Conservation (phyloP, 2,888 invertebrate genomes). For the Chloromyia formosa region DNA sequence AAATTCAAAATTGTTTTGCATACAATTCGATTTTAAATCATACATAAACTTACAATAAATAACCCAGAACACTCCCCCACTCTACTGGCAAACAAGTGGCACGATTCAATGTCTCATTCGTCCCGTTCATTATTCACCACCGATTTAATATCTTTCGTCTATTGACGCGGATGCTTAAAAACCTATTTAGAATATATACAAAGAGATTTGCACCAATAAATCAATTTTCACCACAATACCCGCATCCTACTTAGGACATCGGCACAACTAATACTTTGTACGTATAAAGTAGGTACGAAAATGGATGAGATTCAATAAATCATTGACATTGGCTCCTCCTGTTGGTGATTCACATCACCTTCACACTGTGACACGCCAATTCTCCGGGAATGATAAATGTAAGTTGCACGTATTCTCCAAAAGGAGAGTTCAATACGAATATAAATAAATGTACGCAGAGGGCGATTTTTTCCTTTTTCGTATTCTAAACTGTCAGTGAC, state of each 20-base stretch:
- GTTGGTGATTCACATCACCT: slow-evolving; percentile 48
- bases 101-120: too few species aligned
- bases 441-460: too few species aligned
- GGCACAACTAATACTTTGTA: not conserved
- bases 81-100: too few species aligned
- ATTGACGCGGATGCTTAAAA: not conserved
- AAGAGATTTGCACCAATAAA: slow-evolving; percentile 11
- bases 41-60: too few species aligned
- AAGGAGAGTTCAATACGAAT: not conserved
- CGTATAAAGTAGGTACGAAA: not conserved
- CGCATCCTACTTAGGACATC: not conserved
- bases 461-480: slow-evolving; percentile 17
- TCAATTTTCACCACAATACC: slow-evolving; percentile 10
- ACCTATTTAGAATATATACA: not conserved
- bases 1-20: too few species aligned
- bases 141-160: not conserved
- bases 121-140: not conserved
- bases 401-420: slow-evolving; percentile 42
- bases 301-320: slow-evolving; percentile 47
- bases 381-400: slow-evolving; percentile 46
- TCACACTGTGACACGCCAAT: slow-evolving; percentile 44
- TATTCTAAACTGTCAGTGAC: slow-evolving; percentile 43
- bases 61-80: too few species aligned
- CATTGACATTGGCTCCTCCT: slow-evolving; percentile 46
- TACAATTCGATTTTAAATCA: too few species aligned